These are phyloP conservation scores for Liolophura sinensis DNA, from an alignment of 1,140 invertebrate species.

Conservation along the genomic window DNA sequence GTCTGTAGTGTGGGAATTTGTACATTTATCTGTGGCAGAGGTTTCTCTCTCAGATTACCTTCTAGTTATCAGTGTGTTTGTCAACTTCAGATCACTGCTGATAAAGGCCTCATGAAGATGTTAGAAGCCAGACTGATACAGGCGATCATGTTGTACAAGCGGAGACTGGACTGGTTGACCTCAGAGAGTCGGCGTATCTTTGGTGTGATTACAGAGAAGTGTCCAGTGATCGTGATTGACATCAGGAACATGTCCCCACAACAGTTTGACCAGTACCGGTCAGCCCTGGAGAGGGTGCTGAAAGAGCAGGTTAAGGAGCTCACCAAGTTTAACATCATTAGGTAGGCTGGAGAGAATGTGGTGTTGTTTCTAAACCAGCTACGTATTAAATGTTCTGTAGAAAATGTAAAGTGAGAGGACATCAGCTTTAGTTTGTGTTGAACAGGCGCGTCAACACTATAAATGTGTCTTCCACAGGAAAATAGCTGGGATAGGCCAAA, in stretches of 20 bases:
- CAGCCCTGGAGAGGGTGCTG: slow-evolving; percentile 50
- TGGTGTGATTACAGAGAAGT: slow-evolving; percentile 56
- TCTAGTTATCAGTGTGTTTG: neutral
- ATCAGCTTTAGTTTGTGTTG: no score
- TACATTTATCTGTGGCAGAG: no score
- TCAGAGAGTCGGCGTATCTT: slow-evolving; percentile 56
- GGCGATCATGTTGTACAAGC: slow-evolving; percentile 46
- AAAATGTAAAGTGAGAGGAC: no score
- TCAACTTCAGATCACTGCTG: slow-evolving; percentile 38
- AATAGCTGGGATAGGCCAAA: no score
- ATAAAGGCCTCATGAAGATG: slow-evolving; percentile 46
- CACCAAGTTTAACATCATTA: slow-evolving; percentile 56
- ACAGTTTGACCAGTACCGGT: slow-evolving; percentile 55
- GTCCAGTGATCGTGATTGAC: slow-evolving; percentile 53
- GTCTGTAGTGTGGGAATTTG: no score
- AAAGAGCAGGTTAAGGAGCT: slow-evolving; percentile 54
- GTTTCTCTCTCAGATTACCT: no score
- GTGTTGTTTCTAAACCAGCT: no score
- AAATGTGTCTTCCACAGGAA: no score
- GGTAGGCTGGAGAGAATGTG: slow-evolving; percentile 29
- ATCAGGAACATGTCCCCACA: slow-evolving; percentile 51
- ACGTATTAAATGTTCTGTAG: no score
- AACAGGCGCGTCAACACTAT: no score
- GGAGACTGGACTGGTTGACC: slow-evolving; percentile 55
- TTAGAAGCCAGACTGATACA: slow-evolving; percentile 46